Evolutionary conservation across 2,113 vertebrate species (phyloP).

Genomic region (Donacobius atricapilla): DNA sequence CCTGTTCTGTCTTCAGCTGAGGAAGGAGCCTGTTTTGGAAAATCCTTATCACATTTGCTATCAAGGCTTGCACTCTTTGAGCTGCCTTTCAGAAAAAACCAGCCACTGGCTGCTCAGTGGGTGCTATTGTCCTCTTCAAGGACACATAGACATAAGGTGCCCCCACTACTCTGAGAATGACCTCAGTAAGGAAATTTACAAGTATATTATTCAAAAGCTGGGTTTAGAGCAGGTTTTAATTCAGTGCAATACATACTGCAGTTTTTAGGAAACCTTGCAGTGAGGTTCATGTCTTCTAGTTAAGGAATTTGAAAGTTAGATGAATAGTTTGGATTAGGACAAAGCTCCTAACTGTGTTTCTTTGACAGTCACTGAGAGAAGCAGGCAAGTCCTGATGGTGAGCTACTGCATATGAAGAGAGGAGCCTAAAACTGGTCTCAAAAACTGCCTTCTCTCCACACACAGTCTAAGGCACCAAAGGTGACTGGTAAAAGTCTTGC

Average conservation of each 20-base stretch:
- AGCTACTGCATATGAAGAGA: not conserved
- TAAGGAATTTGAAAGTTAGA: not conserved
- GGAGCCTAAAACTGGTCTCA: not conserved
- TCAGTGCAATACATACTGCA: not conserved
- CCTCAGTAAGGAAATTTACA: not conserved
- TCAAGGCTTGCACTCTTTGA: not conserved
- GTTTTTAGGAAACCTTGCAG: not conserved
- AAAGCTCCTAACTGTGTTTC: not conserved
- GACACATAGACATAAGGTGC: not conserved
- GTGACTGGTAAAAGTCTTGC: not conserved
- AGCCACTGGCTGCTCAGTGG: not conserved
- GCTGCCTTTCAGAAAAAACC: not conserved
- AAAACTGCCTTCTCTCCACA: not conserved
- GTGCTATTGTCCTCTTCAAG: not conserved
- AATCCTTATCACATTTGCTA: not conserved
- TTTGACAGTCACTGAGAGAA: not conserved
- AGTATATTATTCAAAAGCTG: not conserved
- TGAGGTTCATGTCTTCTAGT: not conserved
- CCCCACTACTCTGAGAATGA: not conserved
- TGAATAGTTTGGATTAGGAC: not conserved
- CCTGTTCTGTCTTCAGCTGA: not conserved
- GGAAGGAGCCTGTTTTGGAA: not conserved
- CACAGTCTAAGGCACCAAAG: not conserved
- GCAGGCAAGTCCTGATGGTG: not conserved
- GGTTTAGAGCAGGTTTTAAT: not conserved